Conservation (phyloP, 2,888 invertebrate genomes). For the Microdon myrmicae region DNA sequence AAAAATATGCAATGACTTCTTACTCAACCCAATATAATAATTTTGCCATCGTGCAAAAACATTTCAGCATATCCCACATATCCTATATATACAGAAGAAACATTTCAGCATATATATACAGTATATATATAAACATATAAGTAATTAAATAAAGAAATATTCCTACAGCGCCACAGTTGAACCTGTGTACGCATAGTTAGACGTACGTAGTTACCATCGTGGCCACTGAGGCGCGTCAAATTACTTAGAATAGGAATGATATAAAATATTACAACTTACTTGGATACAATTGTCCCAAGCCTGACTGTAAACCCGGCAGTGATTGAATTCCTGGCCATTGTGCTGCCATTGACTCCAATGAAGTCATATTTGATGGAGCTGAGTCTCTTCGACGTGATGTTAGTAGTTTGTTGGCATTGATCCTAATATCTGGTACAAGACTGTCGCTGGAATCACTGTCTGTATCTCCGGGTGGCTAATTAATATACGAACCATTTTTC, state of each 20-base stretch:
- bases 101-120: no score
- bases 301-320: conserved; percentile 55
- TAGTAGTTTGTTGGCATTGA: conserved; percentile 59
- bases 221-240: not conserved
- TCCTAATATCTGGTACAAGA: conserved; percentile 63
- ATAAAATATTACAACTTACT: conserved; percentile 54
- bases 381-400: conserved; percentile 57
- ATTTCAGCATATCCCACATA: no score
- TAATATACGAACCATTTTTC: not conserved
- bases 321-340: conserved; percentile 75
- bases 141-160: not conserved
- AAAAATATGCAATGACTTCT: no score
- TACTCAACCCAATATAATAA: no score
- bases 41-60: no score
- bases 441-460: conserved; percentile 75
- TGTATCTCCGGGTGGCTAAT: conserved; percentile 66
- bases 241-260: not conserved
- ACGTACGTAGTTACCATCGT: no score
- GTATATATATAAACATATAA: not conserved
- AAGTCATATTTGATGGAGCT: conserved; percentile 69
- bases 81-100: no score
- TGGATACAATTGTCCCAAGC: conserved; percentile 57
- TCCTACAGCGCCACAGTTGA: no score
- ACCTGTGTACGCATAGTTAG: no score
- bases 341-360: conserved; percentile 76